phyloP scores from a whole-genome alignment of 2,797 vertebrate species.

The Amblyraja radiata region DNA sequence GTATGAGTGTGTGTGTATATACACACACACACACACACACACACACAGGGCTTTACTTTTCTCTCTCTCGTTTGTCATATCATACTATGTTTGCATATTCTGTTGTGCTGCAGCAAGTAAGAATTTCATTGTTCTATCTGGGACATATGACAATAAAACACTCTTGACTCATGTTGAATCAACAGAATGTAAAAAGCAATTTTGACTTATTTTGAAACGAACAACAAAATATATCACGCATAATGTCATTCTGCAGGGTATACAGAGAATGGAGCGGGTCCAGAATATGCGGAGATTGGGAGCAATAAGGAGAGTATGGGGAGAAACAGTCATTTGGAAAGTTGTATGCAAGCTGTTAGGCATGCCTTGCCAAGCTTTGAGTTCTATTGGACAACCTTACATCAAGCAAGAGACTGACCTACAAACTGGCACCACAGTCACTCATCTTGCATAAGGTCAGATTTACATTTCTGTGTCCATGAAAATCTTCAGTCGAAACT shows the following conservation, averaged over 20 bases:
- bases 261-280: not conserved
- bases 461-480: not conserved
- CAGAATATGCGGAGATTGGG: not conserved
- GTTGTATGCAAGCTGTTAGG: not conserved
- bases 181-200: not conserved
- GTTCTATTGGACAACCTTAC: not conserved
- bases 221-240: not conserved
- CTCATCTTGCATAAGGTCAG: not conserved
- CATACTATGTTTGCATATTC: too few species aligned
- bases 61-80: too few species aligned
- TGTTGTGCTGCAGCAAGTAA: too few species aligned
- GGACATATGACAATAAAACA: too few species aligned
- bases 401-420: not conserved
- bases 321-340: not conserved
- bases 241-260: not conserved
- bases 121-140: too few species aligned
- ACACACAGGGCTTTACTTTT: too few species aligned
- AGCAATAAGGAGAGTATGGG: not conserved
- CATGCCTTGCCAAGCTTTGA: not conserved
- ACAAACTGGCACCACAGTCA: not conserved
- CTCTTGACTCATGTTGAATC: too few species aligned
- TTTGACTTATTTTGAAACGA: not conserved
- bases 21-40: too few species aligned
- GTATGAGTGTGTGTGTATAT: too few species aligned
- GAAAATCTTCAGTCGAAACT: not conserved